phyloP scores from a whole-genome alignment of 2,797 vertebrate species.

The Anabacerthia variegaticeps region DNA sequence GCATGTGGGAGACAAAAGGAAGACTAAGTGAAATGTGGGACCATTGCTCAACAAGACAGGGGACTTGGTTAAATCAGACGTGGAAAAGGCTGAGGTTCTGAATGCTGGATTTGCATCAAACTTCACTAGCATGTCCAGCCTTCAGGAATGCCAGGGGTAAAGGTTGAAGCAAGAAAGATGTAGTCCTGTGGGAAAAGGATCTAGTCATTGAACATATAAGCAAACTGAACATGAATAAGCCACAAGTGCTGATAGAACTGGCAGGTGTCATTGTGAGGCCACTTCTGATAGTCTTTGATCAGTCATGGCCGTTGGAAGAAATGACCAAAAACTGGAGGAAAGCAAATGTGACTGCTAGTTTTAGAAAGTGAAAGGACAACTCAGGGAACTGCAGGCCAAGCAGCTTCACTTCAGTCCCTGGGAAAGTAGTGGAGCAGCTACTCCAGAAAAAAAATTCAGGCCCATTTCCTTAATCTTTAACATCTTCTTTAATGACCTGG shows the following conservation, averaged over 20 bases:
- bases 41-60: background rate
- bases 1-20: background rate
- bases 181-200: background rate
- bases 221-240: background rate
- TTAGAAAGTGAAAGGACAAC: background rate
- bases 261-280: background rate
- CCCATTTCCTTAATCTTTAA: background rate
- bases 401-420: background rate
- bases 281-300: background rate
- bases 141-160: background rate
- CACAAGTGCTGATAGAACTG: background rate
- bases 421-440: background rate
- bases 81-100: background rate
- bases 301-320: background rate
- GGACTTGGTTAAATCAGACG: background rate
- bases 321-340: background rate
- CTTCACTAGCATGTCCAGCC: background rate
- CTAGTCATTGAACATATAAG: background rate
- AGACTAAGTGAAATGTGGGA: background rate
- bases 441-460: background rate
- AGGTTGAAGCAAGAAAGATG: background rate
- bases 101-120: background rate
- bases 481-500: background rate
- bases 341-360: background rate
- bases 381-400: background rate